Conservation (phyloP, 2,888 invertebrate species). For the Scaeva pyrastri region DNA sequence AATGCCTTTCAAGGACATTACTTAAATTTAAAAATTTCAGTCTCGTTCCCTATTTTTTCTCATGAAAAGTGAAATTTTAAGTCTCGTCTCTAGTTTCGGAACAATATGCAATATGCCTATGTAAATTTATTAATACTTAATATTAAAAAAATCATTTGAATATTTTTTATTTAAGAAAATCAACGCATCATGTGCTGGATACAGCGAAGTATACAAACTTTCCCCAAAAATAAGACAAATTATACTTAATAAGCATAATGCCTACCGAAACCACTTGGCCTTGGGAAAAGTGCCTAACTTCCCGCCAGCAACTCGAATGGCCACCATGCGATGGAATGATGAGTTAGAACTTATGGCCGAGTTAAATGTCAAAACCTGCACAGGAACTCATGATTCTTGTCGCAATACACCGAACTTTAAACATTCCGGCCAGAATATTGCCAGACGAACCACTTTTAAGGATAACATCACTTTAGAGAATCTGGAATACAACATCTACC, state of each 20-base stretch:
- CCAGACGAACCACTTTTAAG: not conserved
- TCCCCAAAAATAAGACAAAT: constrained; percentile 46
- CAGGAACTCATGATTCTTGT: constrained; percentile 72
- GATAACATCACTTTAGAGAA: constrained; percentile 9
- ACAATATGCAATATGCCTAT: no score
- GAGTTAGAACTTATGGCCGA: constrained; percentile 76
- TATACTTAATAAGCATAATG: constrained; percentile 74
- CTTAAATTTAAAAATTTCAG: no score
- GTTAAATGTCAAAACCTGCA: constrained; percentile 74
- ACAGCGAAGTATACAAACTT: constrained; percentile 45
- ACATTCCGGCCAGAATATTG: constrained; percentile 76
- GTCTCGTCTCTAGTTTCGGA: no score
- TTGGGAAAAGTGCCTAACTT: constrained; percentile 63
- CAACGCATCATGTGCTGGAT: constrained; percentile 46
- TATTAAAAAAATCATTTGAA: not conserved
- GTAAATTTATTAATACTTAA: no score
- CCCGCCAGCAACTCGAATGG: constrained; percentile 71
- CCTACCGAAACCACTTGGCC: constrained; percentile 71
- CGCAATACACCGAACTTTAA: constrained; percentile 73
- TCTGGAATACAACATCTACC: constrained; percentile 24
- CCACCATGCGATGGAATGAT: constrained; percentile 70
- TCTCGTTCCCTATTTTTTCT: no score
- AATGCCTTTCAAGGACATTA: no score
- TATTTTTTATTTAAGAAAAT: constrained; percentile 38
- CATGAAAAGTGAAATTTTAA: no score